Conservation (phyloP, 2,113 vertebrate genomes). For the Chrysochloris asiatica region DNA sequence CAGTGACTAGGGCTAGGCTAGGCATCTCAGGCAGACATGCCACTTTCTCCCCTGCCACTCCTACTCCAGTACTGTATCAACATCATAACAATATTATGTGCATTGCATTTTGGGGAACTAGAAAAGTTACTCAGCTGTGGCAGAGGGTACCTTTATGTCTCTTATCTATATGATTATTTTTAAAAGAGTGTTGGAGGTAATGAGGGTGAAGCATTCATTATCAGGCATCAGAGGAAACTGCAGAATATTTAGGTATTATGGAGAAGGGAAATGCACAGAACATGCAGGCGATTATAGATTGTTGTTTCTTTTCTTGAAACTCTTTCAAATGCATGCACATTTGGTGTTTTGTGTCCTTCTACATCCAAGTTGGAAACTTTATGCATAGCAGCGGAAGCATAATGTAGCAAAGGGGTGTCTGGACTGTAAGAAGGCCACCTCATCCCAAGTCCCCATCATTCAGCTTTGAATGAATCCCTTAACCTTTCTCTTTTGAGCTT, state of each 20-base stretch:
- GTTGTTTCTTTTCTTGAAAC: not conserved
- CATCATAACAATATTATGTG: not conserved
- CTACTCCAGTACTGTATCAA: not conserved
- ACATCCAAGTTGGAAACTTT: slow-evolving; percentile 61
- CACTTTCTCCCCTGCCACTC: not conserved
- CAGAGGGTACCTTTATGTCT: not conserved
- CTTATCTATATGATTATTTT: not conserved
- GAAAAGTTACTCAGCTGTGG: slow-evolving; percentile 38
- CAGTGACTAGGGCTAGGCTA: not conserved
- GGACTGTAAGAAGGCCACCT: not conserved
- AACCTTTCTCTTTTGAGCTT: not conserved
- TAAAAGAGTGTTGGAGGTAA: not conserved
- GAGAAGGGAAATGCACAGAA: not conserved
- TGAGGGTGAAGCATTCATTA: not conserved
- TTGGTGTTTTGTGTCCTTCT: not conserved
- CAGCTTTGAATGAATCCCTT: not conserved
- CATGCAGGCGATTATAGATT: not conserved
- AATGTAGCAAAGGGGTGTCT: not conserved
- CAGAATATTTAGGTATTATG: not conserved
- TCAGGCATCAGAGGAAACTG: not conserved
- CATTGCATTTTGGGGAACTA: not conserved
- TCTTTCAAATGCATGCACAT: not conserved
- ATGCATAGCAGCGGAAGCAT: not conserved
- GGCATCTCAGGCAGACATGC: not conserved
- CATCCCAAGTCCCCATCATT: not conserved